These are phyloP conservation scores for Lepisosteus osseus DNA, from an alignment of 2,113 vertebrate species.

Conservation along the genomic window DNA sequence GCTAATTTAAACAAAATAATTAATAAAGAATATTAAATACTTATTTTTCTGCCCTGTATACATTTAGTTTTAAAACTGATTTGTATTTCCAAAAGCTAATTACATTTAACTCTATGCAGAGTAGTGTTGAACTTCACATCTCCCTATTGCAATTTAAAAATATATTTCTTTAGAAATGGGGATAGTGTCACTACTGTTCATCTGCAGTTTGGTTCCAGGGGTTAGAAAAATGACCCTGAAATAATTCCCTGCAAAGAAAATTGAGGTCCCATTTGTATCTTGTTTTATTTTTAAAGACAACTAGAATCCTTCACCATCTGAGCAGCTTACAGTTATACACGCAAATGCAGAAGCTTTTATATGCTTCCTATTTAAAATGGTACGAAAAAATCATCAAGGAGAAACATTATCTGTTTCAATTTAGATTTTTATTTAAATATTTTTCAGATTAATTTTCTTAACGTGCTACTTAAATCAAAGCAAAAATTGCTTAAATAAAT, in stretches of 20 bases:
- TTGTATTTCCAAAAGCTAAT: too few relatives aligned
- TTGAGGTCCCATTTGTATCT: slow-evolving; percentile 3
- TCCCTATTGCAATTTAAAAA: not conserved
- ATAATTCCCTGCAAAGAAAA: slow-evolving; percentile 9
- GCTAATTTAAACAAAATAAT: too few relatives aligned
- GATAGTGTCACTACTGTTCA: too few relatives aligned
- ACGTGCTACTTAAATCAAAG: slow-evolving; percentile 26
- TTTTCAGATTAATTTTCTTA: slow-evolving; percentile 6
- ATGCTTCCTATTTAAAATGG: not conserved
- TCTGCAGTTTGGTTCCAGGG: not conserved
- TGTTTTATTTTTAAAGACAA: slow-evolving; percentile 14
- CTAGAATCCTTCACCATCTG: slow-evolving; percentile 11
- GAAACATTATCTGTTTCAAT: not conserved
- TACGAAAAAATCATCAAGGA: not conserved
- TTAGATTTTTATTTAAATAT: slow-evolving; percentile 4
- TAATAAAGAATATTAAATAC: too few relatives aligned
- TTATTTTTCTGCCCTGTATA: too few relatives aligned
- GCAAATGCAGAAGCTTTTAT: not conserved
- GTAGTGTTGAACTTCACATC: too few relatives aligned
- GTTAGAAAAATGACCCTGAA: not conserved
- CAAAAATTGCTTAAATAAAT: slow-evolving; percentile 29
- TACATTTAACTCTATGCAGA: too few relatives aligned
- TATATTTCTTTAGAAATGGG: not conserved
- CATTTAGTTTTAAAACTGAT: too few relatives aligned
- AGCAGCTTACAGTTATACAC: not conserved